Percentiles rank a stretch among this genome's conserved stretches.
Conservation (phyloP, 2,113 vertebrate genomes). For the Delphinus delphis region DNA sequence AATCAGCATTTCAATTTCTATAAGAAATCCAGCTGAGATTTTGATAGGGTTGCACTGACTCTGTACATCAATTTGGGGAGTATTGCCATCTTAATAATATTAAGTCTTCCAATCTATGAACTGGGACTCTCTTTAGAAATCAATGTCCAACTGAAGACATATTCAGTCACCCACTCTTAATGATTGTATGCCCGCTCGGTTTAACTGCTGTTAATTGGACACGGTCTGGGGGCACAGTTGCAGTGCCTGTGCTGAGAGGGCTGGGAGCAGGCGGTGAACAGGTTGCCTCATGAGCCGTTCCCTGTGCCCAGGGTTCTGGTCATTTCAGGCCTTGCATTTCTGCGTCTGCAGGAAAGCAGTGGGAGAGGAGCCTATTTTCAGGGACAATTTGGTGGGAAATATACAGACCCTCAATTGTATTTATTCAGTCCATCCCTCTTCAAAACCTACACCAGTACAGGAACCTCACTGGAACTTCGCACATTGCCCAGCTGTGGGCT, state of each 20-base stretch:
- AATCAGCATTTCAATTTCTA: background rate
- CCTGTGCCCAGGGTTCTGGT: background rate
- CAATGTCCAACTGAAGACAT: background rate
- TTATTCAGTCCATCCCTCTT: background rate
- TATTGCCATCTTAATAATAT: background rate
- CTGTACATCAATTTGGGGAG: background rate
- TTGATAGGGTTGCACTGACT: background rate
- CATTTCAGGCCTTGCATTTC: background rate
- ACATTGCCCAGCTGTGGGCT: accelerated
- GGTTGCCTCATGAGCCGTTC: accelerated
- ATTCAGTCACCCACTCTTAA: background rate
- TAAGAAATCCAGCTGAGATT: background rate
- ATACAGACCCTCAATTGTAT: accelerated
- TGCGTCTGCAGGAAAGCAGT: background rate
- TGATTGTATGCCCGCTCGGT: background rate
- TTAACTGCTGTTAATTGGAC: background rate
- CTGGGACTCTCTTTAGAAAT: background rate
- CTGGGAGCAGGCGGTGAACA: accelerated
- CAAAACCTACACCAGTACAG: accelerated
- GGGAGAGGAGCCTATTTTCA: background rate
- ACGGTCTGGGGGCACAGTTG: background rate
- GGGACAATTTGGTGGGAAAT: accelerated
- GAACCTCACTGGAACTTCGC: background rate
- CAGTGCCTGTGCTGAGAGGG: background rate
- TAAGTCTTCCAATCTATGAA: background rate